phyloP scores from a whole-genome alignment of 1,140 invertebrate species.

The Zophobas atratus region DNA sequence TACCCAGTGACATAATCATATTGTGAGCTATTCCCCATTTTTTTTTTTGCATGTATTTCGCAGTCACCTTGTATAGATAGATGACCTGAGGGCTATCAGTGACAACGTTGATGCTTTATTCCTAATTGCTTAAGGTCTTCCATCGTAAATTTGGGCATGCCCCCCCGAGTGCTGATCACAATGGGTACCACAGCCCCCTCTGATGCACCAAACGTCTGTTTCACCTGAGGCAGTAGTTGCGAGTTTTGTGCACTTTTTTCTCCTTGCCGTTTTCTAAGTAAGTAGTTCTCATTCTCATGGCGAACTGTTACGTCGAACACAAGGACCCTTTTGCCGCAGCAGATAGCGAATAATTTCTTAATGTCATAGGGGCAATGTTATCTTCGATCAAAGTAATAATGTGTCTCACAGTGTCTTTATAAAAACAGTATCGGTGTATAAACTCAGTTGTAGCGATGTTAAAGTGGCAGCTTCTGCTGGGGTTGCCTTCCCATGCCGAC shows the following conservation, averaged over 20 bases:
- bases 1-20: too few species aligned
- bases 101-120: constrained; percentile 57
- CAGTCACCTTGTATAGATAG: constrained; percentile 41
- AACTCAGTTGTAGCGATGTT: too few species aligned
- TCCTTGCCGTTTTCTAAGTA: constrained; percentile 47
- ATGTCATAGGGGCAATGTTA: too few species aligned
- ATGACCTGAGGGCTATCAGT: constrained; percentile 60
- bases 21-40: too few species aligned
- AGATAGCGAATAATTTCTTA: too few species aligned
- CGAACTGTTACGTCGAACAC: constrained; percentile 65
- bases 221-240: constrained; percentile 48
- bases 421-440: too few species aligned
- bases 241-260: constrained; percentile 57
- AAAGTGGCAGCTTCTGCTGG: too few species aligned
- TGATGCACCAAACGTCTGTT: constrained; percentile 28
- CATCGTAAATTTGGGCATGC: constrained; percentile 53
- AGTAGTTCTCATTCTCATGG: constrained; percentile 60
- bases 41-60: too few species aligned
- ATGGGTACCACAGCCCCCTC: constrained; percentile 59
- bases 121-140: constrained; percentile 43
- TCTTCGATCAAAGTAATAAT: too few species aligned
- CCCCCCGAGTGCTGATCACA: constrained; percentile 63
- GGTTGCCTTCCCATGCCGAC: too few species aligned
- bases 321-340: constrained; percentile 47
- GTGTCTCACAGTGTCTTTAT: too few species aligned